Conservation (phyloP, 2,888 invertebrate genomes). For the Drosophila aldrichi region DNA sequence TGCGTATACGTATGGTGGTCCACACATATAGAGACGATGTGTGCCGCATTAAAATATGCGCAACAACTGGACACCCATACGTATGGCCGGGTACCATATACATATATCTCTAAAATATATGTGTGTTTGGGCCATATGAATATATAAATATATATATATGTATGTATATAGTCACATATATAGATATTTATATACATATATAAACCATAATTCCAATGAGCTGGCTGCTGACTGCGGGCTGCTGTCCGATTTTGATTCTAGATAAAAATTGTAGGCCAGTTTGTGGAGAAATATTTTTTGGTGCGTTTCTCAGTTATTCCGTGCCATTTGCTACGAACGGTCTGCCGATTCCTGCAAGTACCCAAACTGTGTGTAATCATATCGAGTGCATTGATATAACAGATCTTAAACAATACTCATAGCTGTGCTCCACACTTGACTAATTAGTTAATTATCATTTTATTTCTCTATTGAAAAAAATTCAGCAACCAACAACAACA, state of each 20-base stretch:
- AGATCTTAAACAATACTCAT: background rate
- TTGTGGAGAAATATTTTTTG: constrained; percentile 81
- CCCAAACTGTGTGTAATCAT: constrained; percentile 45
- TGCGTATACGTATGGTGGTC: constrained; percentile 23
- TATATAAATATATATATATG: background rate
- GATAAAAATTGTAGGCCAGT: constrained; percentile 52
- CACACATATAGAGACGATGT: constrained; percentile 21
- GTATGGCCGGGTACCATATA: background rate
- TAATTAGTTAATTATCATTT: constrained; percentile 26
- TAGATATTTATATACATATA: background rate
- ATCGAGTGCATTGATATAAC: background rate
- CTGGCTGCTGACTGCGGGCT: constrained; percentile 14
- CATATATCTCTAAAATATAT: constrained; percentile 11
- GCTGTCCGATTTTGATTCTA: constrained; percentile 56
- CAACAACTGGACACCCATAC: constrained; percentile 74
- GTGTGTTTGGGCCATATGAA: background rate
- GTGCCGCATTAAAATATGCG: constrained; percentile 62
- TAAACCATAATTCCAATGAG: constrained; percentile 67
- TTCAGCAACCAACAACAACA: constrained; percentile 36
- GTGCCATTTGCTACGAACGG: constrained; percentile 84
- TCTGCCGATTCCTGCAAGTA: constrained; percentile 61
- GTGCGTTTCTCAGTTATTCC: constrained; percentile 82
- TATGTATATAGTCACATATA: background rate
- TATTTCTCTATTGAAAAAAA: constrained; percentile 32
- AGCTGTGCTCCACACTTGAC: background rate